Evolutionary conservation across 2,888 invertebrate species (phyloP).

Genomic region (Diaperis boleti): DNA sequence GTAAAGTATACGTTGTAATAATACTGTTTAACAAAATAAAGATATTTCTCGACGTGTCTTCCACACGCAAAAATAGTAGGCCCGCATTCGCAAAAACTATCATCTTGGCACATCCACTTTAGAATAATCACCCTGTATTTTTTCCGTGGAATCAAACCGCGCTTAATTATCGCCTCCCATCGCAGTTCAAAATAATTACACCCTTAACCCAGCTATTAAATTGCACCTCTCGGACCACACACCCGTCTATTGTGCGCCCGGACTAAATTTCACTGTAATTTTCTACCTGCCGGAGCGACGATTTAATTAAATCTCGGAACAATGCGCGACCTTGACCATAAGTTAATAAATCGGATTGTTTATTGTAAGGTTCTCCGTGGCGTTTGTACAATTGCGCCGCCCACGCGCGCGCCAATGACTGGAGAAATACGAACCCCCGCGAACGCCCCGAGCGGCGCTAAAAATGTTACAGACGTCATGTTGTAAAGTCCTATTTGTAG

Average conservation of each 20-base stretch:
- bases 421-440: slow-evolving; percentile 6
- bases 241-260: slow-evolving; percentile 23
- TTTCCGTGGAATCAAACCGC: slow-evolving; percentile 29
- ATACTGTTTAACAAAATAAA: no score
- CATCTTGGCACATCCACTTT: no score
- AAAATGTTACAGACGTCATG: slow-evolving; percentile 1
- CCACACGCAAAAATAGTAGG: no score
- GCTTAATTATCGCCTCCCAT: slow-evolving; percentile 36
- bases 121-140: no score
- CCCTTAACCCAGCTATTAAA: slow-evolving; percentile 35
- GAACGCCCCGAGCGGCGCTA: slow-evolving; percentile 1
- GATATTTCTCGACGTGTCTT: no score
- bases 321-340: not conserved
- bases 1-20: no score
- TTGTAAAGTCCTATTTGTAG: slow-evolving; percentile 3
- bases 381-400: slow-evolving; percentile 1
- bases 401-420: slow-evolving; percentile 6
- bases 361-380: slow-evolving; percentile 14
- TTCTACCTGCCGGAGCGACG: slow-evolving; percentile 13
- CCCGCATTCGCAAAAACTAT: no score
- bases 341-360: slow-evolving; percentile 37
- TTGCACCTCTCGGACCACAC: slow-evolving; percentile 33
- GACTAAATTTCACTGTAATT: slow-evolving; percentile 30
- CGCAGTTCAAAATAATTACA: slow-evolving; percentile 41
- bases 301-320: slow-evolving; percentile 32